A percentile compares a stretch with the other conserved stretches of the same genome.
Conservation (phyloP, 1,140 invertebrate species). For the Trichonephila clavata region DNA sequence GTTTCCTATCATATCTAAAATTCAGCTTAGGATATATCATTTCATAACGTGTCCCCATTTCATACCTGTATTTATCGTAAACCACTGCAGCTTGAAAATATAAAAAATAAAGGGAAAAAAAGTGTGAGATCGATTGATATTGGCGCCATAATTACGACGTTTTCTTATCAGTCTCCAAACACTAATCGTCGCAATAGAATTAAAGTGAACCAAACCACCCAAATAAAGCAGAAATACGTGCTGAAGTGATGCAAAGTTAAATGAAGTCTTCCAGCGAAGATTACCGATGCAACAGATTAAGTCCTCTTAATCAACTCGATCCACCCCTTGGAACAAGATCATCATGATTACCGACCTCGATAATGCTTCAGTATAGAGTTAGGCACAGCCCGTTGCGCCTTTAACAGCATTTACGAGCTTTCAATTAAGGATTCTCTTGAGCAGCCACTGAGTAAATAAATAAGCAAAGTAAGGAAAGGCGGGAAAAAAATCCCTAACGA, state of each 20-base stretch:
- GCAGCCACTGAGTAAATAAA: slow-evolving; percentile 37
- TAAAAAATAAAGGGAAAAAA: too few relatives aligned
- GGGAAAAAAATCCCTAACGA: slow-evolving; percentile 40
- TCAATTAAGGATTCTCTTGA: slow-evolving; percentile 53
- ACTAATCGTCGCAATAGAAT: slow-evolving; percentile 19
- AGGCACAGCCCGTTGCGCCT: slow-evolving; percentile 22
- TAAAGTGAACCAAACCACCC: slow-evolving; percentile 6
- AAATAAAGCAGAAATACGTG: neutral
- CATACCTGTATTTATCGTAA: too few relatives aligned
- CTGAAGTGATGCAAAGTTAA: slow-evolving; percentile 5
- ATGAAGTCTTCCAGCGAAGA: slow-evolving; percentile 42
- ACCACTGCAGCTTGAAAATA: too few relatives aligned
- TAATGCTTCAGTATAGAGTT: neutral
- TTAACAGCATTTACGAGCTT: slow-evolving; percentile 53
- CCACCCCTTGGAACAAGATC: slow-evolving; percentile 46
- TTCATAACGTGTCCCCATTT: too few relatives aligned
- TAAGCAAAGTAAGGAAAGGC: neutral
- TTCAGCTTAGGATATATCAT: too few relatives aligned
- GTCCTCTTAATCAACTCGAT: slow-evolving; percentile 61
- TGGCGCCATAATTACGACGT: neutral
- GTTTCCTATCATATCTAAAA: too few relatives aligned
- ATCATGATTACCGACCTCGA: slow-evolving; percentile 54
- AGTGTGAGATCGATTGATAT: neutral
- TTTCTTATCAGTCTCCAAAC: neutral
- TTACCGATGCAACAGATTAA: slow-evolving; percentile 64